Base-by-base conservation (phyloP, 2,113 vertebrate genomes). In the Jaculus jaculus region DNA sequence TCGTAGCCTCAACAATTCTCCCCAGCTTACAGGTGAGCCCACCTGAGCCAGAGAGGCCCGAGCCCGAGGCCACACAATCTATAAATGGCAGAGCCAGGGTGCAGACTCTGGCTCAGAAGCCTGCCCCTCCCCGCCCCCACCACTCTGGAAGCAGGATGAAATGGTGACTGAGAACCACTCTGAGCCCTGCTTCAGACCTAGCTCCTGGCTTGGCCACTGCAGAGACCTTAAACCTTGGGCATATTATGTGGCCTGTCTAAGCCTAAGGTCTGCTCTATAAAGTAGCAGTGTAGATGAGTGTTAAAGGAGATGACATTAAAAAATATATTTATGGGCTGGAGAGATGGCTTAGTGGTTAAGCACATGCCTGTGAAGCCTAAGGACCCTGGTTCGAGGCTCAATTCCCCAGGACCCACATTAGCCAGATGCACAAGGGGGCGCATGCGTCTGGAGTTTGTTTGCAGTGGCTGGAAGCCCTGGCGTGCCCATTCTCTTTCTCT, bases 191-290 rank as follows among this genome's bases (percentile, higher is more conserved):
- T 60, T 65, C n/a, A 47, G 77, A 6, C 21, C n/a, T 10, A 21
- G 75, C n/a, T 28, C 39, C 39, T 0, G 3, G 51, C 84, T 77
- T 39, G 28, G 37, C 51, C 51, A 3, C 10, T 1, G 39, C 8
- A 0, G 3, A 28, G 26, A 51, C 34, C 74, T 87, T 26, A 7
- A 37, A 37, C 54, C 0, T 2, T 5, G 37, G 42, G 7, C 7
- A 2, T 17, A 8, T 73, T 1, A 3, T 3, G 18, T 17, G 1
- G 42, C 28, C 12, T 1, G 39, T 69, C 63, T 4, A 0, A 51
- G 92, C 51, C 79, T 96, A 3, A 83, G 54, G 96, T 94, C 84
- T 87, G 96, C 66, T 88, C 71, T 71, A 30, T 24, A 30, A 28
- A 24, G 51, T 20, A 68, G 28, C 9, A 18, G 12, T 7, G 61